Conservation (phyloP, 2,888 invertebrate genomes). For the Chrysolina oricalcia region DNA sequence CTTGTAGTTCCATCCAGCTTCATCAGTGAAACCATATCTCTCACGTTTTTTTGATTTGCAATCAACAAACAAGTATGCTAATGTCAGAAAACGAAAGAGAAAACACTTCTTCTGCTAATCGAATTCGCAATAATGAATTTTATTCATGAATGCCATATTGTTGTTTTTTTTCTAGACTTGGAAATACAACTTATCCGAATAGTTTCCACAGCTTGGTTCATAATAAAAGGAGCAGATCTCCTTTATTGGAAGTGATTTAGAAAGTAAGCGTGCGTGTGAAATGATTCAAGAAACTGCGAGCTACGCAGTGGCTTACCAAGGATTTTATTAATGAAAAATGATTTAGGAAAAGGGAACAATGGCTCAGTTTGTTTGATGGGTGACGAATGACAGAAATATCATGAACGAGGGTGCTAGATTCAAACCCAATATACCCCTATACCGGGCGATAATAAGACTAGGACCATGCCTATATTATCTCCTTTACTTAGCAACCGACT, state of each 20-base stretch:
- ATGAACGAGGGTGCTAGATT: no score
- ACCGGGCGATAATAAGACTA: no score
- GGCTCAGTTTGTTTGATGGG: no score
- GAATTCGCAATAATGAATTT: background rate
- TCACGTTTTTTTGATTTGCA: no score
- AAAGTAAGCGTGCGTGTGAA: slow-evolving; percentile 3
- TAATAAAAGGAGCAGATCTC: slow-evolving; percentile 3
- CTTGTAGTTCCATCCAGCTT: no score
- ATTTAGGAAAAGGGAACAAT: no score
- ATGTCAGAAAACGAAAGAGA: background rate
- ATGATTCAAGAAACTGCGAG: background rate
- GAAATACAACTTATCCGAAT: background rate
- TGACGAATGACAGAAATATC: no score
- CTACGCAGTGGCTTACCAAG: background rate
- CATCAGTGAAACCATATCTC: no score
- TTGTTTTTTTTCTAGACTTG: background rate
- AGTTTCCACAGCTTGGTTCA: background rate
- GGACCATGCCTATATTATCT: no score
- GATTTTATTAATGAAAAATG: background rate
- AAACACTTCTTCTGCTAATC: background rate
- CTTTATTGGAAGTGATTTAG: slow-evolving; percentile 17
- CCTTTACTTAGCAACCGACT: no score
- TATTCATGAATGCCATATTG: background rate
- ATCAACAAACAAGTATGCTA: background rate
- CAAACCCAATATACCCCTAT: no score